These are phyloP conservation scores for Notamacropus eugenii DNA, from an alignment of 2,797 vertebrate genomes.

Conservation along the genomic window DNA sequence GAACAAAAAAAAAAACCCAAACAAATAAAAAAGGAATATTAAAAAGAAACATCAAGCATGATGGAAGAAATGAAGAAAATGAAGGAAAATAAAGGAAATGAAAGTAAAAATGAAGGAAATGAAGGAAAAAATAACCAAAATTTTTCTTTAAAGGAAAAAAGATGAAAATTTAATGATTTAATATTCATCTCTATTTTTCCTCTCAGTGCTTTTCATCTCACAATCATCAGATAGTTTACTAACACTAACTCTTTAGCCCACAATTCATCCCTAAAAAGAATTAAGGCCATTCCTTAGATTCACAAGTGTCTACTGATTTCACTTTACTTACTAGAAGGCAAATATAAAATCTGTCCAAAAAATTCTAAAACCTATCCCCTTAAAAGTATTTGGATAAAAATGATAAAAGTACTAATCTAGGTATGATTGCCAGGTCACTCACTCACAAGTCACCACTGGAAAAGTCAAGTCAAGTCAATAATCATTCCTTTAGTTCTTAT, in stretches of 20 bases:
- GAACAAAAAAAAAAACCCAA: no score
- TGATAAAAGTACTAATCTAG: neutral
- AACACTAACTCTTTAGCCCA: neutral
- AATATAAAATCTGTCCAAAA: neutral
- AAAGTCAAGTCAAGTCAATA: neutral
- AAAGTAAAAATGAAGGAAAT: no score
- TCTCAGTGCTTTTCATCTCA: neutral
- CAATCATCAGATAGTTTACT: neutral
- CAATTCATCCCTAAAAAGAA: neutral
- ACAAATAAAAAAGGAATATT: no score
- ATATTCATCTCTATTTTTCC: neutral
- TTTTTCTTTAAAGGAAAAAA: neutral
- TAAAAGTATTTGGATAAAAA: neutral
- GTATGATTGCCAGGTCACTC: neutral
- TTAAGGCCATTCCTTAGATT: neutral
- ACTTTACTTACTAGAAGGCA: neutral
- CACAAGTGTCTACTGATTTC: neutral
- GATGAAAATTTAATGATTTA: neutral
- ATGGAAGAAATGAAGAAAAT: no score
- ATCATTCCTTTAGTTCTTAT: neutral
- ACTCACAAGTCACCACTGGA: neutral
- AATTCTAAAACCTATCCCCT: neutral
- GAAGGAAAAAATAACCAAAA: neutral
- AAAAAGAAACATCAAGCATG: no score
- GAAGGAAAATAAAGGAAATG: neutral